phyloP scores from a whole-genome alignment of 1,140 invertebrate genomes.

The Gryllus bimaculatus region DNA sequence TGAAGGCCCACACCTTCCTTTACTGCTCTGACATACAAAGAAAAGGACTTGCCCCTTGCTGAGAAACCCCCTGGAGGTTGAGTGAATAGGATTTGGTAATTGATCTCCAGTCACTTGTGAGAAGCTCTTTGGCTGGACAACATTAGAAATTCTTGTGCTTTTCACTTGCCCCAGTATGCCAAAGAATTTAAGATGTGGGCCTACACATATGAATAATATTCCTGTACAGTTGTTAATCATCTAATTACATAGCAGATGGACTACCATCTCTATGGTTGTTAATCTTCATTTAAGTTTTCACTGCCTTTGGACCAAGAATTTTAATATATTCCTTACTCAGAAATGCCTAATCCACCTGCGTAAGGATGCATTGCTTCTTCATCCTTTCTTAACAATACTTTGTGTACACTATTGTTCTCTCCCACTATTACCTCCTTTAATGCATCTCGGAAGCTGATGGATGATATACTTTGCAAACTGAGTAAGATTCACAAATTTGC shows the following conservation, averaged over 20 bases:
- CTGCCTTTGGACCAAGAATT: no score
- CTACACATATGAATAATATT: not conserved
- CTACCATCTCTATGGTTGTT: no score
- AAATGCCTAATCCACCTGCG: not conserved
- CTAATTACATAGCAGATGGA: no score
- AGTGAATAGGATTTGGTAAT: not conserved
- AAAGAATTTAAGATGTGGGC: not conserved
- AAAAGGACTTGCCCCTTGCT: not conserved
- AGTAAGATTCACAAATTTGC: not conserved
- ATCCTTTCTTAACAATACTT: not conserved
- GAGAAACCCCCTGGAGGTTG: not conserved
- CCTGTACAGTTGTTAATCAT: not conserved
- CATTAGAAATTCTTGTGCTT: not conserved
- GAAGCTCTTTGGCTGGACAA: not conserved
- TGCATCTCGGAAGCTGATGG: not conserved
- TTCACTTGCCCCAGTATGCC: not conserved
- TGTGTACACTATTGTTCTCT: not conserved
- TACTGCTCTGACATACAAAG: not conserved
- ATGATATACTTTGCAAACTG: not conserved
- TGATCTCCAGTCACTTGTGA: not conserved
- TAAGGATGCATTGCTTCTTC: not conserved
- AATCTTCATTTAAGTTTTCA: no score
- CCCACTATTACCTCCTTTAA: not conserved
- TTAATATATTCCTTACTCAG: not conserved
- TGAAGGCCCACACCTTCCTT: not conserved